Conservation (phyloP, 2,888 invertebrate genomes). For the Ctena decussata region DNA sequence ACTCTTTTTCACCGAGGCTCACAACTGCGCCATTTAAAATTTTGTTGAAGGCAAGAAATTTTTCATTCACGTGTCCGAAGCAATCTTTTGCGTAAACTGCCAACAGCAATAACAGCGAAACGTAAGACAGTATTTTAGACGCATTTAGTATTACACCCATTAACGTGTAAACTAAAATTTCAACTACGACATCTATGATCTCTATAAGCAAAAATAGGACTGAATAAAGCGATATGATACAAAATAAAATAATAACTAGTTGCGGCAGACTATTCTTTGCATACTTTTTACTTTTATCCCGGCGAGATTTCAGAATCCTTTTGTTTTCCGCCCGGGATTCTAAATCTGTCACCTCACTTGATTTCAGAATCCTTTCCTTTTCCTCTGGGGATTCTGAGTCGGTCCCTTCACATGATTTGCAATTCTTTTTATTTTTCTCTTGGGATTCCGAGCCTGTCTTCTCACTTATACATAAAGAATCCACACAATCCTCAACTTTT, state of each 20-base stretch:
- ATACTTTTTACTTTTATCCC: too few relatives aligned
- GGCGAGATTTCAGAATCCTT: too few relatives aligned
- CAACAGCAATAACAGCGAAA: conserved; percentile 78
- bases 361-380: conserved; percentile 39
- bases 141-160: conserved; percentile 84
- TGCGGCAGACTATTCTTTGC: conserved; percentile 59
- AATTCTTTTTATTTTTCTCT: background rate
- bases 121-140: conserved; percentile 75
- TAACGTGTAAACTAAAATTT: conserved; percentile 80
- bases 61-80: conserved; percentile 79
- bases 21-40: conserved; percentile 72
- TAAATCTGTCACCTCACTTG: conserved; percentile 5
- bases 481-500: background rate
- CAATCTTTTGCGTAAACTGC: conserved; percentile 80
- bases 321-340: too few relatives aligned
- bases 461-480: too few relatives aligned
- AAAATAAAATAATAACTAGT: conserved; percentile 67
- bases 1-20: conserved; percentile 57
- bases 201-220: conserved; percentile 81
- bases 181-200: conserved; percentile 81
- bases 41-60: conserved; percentile 82
- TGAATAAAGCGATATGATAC: conserved; percentile 75
- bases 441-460: too few relatives aligned
- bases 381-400: conserved; percentile 55
- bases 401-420: conserved; percentile 38